Conservation (phyloP, 2,797 vertebrate genomes). For the Lagorchestes hirsutus region DNA sequence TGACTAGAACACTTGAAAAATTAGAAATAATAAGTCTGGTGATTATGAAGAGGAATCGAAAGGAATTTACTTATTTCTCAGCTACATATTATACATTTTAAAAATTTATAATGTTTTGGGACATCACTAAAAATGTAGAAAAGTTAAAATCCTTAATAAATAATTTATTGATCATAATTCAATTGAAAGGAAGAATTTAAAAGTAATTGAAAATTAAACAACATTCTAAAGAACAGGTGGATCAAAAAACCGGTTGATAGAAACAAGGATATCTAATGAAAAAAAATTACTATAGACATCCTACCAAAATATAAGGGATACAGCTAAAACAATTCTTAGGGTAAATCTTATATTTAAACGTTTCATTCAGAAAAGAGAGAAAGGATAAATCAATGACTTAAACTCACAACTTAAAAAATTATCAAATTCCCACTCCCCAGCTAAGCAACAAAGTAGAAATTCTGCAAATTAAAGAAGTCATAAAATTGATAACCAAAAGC, state of each 20-base stretch:
- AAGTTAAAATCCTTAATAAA: not conserved
- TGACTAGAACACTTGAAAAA: not conserved
- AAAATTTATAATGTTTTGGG: not conserved
- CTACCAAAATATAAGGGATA: not conserved
- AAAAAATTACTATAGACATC: not conserved
- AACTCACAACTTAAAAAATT: not conserved
- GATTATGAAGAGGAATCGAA: not conserved
- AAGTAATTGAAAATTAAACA: not conserved
- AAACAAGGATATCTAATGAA: not conserved
- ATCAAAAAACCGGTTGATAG: not conserved
- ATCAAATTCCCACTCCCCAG: not conserved
- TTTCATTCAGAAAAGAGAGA: not conserved
- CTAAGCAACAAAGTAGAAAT: not conserved
- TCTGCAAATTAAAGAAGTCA: not conserved
- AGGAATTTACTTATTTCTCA: not conserved
- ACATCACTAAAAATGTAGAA: not conserved
- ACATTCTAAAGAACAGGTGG: not conserved
- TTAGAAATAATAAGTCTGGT: not conserved
- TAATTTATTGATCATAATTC: not conserved
- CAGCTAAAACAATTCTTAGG: not conserved
- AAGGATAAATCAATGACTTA: not conserved
- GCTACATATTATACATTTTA: not conserved
- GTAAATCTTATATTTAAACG: not conserved
- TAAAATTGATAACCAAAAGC: not conserved
- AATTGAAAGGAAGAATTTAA: not conserved